Evolutionary conservation across 1,140 invertebrate genomes (phyloP).

Genomic region (Trachymyrmex septentrionalis): DNA sequence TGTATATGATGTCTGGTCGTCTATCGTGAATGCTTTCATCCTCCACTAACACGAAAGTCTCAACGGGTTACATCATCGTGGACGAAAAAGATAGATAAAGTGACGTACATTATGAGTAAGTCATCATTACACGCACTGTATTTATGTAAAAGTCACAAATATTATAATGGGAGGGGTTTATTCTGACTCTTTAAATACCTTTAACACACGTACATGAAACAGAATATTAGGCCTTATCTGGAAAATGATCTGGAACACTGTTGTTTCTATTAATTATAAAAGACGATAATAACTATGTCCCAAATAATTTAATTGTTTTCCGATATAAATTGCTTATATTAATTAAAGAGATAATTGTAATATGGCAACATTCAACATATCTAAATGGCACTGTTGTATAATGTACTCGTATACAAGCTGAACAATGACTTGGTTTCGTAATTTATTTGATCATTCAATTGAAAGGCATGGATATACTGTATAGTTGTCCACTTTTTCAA

Average conservation of each 20-base stretch:
- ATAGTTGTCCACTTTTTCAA: not conserved
- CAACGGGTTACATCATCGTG: constrained; percentile 29
- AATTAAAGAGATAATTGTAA: not conserved
- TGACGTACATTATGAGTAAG: constrained; percentile 5
- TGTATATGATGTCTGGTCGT: constrained; percentile 37
- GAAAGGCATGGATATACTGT: not conserved
- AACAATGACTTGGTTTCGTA: not conserved
- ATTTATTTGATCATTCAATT: constrained; percentile 2
- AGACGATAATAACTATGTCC: not conserved
- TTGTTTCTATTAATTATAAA: not conserved
- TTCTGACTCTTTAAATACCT: not conserved
- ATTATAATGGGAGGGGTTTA: not conserved
- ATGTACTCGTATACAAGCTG: not conserved
- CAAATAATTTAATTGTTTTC: not conserved
- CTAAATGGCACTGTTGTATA: not conserved
- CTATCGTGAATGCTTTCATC: constrained; percentile 55
- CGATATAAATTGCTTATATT: not conserved
- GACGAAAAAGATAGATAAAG: constrained; percentile 12
- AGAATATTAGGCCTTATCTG: not conserved
- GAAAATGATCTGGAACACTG: not conserved
- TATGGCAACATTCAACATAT: not conserved
- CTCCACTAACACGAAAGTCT: constrained; percentile 45
- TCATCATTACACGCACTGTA: not conserved
- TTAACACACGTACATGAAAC: not conserved
- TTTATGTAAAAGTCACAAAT: not conserved